These are phyloP conservation scores for Loripinus fragilis DNA, from an alignment of 2,888 invertebrate species.

Conservation along the genomic window DNA sequence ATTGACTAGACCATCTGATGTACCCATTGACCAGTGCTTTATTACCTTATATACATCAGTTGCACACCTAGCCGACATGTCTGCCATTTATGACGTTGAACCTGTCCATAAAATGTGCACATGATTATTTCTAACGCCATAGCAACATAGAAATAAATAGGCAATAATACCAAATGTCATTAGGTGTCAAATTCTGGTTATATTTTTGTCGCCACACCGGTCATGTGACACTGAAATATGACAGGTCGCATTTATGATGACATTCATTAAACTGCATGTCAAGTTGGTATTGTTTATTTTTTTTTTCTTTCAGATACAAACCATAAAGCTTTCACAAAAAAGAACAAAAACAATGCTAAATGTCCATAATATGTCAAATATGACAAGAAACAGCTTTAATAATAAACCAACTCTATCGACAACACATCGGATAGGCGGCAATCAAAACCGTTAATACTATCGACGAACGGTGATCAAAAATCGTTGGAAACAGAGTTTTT, in stretches of 20 bases:
- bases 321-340: too few relatives aligned
- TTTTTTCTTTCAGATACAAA: too few relatives aligned
- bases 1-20: too few relatives aligned
- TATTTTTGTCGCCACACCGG: background rate
- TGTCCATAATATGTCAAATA: too few relatives aligned
- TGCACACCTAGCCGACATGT: background rate
- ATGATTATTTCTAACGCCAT: slow-evolving; percentile 4
- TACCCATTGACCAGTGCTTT: background rate
- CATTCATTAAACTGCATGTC: background rate
- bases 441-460: too few relatives aligned
- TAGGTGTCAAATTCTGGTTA: background rate
- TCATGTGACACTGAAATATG: slow-evolving; percentile 3
- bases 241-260: background rate
- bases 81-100: background rate
- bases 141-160: background rate
- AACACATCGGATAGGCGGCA: too few relatives aligned
- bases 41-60: background rate
- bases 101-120: slow-evolving; percentile 1
- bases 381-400: too few relatives aligned
- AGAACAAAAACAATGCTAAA: too few relatives aligned
- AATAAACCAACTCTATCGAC: too few relatives aligned
- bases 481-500: too few relatives aligned
- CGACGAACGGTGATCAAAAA: too few relatives aligned
- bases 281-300: background rate
- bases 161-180: background rate